Evolutionary conservation across 2,797 vertebrate genomes (phyloP).

Genomic region (Mergus octosetaceus): DNA sequence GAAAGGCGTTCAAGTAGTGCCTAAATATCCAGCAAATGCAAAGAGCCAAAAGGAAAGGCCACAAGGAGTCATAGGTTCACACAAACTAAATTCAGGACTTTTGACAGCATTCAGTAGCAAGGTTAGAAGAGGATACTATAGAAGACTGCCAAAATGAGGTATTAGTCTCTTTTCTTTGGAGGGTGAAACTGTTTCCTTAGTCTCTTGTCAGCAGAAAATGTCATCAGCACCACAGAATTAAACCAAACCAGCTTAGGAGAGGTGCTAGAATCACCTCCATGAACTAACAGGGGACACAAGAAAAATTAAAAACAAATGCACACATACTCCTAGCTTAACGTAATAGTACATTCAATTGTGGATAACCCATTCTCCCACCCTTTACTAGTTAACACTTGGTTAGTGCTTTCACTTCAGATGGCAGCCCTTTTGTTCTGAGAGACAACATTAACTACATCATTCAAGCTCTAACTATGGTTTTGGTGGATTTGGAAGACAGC

Average conservation of each 20-base stretch:
- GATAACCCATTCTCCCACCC: background rate
- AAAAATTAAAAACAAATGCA: background rate
- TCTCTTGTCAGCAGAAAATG: background rate
- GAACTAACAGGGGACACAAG: background rate
- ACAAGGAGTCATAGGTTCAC: background rate
- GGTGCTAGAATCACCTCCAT: background rate
- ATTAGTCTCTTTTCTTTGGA: background rate
- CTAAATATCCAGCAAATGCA: background rate
- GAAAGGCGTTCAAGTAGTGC: background rate
- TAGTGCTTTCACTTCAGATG: background rate
- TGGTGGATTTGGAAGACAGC: background rate
- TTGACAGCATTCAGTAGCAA: background rate
- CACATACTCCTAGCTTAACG: background rate
- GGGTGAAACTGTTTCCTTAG: background rate
- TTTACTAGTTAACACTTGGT: background rate
- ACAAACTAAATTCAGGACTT: background rate
- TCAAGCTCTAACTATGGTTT: background rate
- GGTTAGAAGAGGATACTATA: background rate
- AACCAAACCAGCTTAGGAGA: background rate
- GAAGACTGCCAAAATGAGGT: background rate
- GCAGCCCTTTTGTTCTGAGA: background rate
- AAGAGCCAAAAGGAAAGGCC: background rate
- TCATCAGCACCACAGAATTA: background rate
- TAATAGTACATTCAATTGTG: background rate
- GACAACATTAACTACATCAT: background rate